Evolutionary conservation across 2,888 invertebrate species (phyloP), one percentile per base, ranked within the genome.

Genomic region (Sminthurinus aureus): DNA sequence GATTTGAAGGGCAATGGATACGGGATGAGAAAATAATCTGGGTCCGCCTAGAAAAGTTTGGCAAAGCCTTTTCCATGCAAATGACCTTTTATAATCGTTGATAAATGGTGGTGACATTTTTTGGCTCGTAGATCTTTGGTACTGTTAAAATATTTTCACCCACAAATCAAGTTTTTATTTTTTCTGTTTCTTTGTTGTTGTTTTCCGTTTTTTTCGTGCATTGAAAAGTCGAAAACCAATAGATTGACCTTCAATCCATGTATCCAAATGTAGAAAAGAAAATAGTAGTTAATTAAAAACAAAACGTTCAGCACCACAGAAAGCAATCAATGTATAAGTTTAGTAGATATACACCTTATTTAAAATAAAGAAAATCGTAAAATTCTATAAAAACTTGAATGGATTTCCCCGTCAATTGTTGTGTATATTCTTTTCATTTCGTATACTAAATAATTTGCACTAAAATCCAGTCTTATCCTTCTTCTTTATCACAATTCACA

Each of bases 101-200:
- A 88, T 86, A 22, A 88, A 82, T 18, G 88, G 87, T 20, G 88
- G 88, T 77, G 87, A 85, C 88, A 88, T 88, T 67, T 11, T 78
- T 15, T 75, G 8, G 1, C 51, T 79, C 20, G 13, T n/a, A n/a
- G n/a, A n/a, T 67, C 15, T 15, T 38, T 15, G 3, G 4, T 24
- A n/a, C 12, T 24, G 0, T 75, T 15, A 50, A 75, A 24, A 38
- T 20, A 73, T 20, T 73, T 38, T 38, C 38, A 38, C 73, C 2
- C 75, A 75, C 38, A 75, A 24, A 67, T n/a, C n/a, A 67, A 67
- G 22, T 1, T 67, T 67, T n/a, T 6, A 38, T 6, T 38, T 38
- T 6, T 38, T 38, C n/a, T 38, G 38, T 6, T 6, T 38, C 38
- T 38, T 38, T 38, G 38, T 38, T 38, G 66, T 20, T 66, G 66